Base-by-base conservation (phyloP, 37 sponge, comb jelly and placozoan species). In the Geodia barretti region DNA sequence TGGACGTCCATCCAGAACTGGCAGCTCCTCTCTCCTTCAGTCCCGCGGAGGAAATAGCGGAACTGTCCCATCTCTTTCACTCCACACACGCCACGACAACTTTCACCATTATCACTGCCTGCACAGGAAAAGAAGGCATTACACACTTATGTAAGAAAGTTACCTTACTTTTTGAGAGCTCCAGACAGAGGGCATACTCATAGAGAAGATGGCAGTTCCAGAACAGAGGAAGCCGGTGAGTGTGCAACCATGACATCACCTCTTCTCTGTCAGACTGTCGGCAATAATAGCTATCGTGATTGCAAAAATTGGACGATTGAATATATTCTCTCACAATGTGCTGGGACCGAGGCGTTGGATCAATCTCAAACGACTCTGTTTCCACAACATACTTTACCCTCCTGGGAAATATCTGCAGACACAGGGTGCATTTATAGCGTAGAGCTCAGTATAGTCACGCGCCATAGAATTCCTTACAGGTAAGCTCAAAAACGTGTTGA, bases 401-500 rank as follows among this genome's bases (percentile, higher is more conserved):
- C 30, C 32, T 84, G 34, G 80, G 30, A 41, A 90, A 90, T 20
- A 79, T 79, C 90, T 90, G 69, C 24, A 26, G 0, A n/a, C n/a
- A n/a, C n/a, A n/a, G n/a, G n/a, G n/a, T n/a, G n/a, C n/a, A n/a
- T n/a, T n/a, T n/a, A n/a, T n/a, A n/a, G n/a, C n/a, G n/a, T n/a
- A n/a, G n/a, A n/a, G n/a, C n/a, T n/a, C n/a, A n/a, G n/a, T n/a
- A n/a, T n/a, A n/a, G 54, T 14, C 54, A 47, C 23, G 5, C 0
- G 38, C 4, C 33, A 39, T 40, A 39, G 24, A 23, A 1, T 29
- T 40, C 42, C 85, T 82, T 68, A 92, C 93, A 1, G 93, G 93
- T 26, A 92, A 73, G 34, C 78, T 72, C 5, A 92, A 79, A 73
- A 84, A 85, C 0, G 74, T 39, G 41, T 88, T 88, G 65, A 92